phyloP scores from a whole-genome alignment of 2,113 vertebrate genomes.

The Myotis lucifugus region DNA sequence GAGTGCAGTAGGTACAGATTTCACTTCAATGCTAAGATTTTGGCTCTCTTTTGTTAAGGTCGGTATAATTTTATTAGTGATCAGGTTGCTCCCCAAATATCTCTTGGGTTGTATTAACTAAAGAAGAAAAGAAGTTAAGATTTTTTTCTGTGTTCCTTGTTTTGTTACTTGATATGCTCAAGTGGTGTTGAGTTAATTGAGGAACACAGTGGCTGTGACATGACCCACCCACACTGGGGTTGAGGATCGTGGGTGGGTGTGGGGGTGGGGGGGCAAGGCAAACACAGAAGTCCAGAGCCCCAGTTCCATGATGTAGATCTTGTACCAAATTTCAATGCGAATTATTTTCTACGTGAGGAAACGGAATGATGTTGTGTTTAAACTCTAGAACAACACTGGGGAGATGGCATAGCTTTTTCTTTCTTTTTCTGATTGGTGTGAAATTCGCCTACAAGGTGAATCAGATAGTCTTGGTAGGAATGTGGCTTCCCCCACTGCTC shows the following conservation, averaged over 20 bases:
- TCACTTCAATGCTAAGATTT: neutral
- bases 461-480: conserved; percentile 66
- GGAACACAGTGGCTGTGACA: neutral
- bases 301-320: conserved; percentile 10
- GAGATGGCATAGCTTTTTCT: neutral
- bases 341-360: conserved; percentile 39
- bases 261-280: neutral
- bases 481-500: conserved; percentile 10
- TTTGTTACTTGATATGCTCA: conserved; percentile 28
- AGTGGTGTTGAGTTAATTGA: neutral
- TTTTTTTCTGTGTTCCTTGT: neutral
- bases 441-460: conserved; percentile 66
- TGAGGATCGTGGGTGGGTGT: neutral
- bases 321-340: conserved; percentile 4
- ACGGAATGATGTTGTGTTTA: conserved; percentile 51
- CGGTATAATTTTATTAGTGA: conserved; percentile 26
- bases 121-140: neutral
- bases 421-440: neutral
- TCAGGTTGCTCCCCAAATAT: neutral
- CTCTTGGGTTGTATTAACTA: conserved; percentile 24
- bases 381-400: neutral
- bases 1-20: neutral
- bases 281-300: conserved; percentile 33
- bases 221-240: neutral
- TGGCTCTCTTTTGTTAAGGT: conserved; percentile 12